Evolutionary conservation across 2,797 vertebrate genomes (phyloP).

Genomic region (Pipistrellus nathusii): DNA sequence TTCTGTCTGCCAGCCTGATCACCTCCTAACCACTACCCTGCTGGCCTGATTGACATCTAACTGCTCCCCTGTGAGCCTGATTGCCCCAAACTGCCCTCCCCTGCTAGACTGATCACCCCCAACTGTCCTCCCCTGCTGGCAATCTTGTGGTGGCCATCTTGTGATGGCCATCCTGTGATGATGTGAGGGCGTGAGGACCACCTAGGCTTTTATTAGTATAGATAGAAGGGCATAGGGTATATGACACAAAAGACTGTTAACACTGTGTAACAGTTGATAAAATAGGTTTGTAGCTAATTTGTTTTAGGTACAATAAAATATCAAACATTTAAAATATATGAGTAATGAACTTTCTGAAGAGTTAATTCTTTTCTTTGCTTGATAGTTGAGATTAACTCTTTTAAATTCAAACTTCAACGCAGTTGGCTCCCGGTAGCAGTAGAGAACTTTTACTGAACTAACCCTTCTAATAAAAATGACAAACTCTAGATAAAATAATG

Average conservation of each 20-base stretch:
- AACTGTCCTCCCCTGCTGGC: too few species aligned
- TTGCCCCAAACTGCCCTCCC: too few species aligned
- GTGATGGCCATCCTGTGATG: too few species aligned
- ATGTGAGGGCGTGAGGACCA: too few species aligned
- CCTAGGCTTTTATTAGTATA: too few species aligned
- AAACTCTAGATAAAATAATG: background rate
- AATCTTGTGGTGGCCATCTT: too few species aligned
- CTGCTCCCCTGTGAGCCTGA: too few species aligned
- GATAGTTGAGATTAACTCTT: background rate
- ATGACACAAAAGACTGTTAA: background rate
- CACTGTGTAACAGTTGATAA: background rate
- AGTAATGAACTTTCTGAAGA: background rate
- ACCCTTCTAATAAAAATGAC: background rate
- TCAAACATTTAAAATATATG: background rate
- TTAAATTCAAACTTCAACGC: background rate
- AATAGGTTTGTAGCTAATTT: background rate
- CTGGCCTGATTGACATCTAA: too few species aligned
- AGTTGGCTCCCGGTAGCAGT: background rate
- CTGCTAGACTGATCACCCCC: too few species aligned
- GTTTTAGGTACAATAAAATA: conserved; percentile 15
- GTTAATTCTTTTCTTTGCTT: background rate
- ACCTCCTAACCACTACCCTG: too few species aligned
- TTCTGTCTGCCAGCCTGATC: too few species aligned
- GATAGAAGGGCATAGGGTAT: background rate
- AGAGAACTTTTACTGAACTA: background rate